These are phyloP conservation scores for Illadopsis cleaveri DNA, from an alignment of 2,113 vertebrate species.

Conservation along the genomic window DNA sequence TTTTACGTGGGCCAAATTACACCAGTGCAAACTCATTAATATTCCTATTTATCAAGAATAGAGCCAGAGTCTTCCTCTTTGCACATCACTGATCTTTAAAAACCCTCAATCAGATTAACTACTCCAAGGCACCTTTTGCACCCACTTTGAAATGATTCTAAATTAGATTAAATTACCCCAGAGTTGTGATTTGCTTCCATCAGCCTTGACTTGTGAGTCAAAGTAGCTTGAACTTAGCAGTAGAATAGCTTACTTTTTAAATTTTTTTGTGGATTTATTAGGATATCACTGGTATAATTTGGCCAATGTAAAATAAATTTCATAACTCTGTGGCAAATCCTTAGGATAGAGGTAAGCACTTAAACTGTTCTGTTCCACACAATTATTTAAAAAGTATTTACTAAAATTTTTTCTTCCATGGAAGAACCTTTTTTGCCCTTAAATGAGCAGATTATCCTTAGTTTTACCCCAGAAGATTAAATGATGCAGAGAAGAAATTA, in stretches of 20 bases:
- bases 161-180: neutral
- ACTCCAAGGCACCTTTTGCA: neutral
- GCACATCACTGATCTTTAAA: neutral
- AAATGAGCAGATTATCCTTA: neutral
- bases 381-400: neutral
- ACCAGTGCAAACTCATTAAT: neutral
- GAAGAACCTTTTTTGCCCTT: neutral
- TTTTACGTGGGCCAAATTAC: neutral
- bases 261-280: neutral
- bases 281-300: neutral
- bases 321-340: neutral
- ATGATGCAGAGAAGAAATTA: too few species aligned
- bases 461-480: neutral
- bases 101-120: neutral
- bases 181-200: neutral
- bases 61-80: neutral
- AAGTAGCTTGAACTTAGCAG: neutral
- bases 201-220: neutral
- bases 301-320: neutral
- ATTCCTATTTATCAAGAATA: neutral
- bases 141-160: neutral
- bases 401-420: neutral
- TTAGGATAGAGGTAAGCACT: neutral
- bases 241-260: neutral
- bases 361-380: neutral